phyloP scores from a whole-genome alignment of 2,888 invertebrate species.

The Elegia similella region DNA sequence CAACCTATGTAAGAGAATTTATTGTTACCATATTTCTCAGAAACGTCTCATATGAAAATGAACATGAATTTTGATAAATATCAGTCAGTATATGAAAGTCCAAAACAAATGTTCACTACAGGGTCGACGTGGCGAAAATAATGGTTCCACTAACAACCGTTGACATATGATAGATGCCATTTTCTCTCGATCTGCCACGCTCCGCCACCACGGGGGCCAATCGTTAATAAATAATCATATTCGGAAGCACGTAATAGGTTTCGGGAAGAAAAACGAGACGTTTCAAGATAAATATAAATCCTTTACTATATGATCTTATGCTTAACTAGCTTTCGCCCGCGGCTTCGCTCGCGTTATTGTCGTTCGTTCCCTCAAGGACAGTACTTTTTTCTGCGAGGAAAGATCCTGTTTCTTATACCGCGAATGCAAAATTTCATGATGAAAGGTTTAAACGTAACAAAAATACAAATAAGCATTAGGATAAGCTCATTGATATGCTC shows the following conservation, averaged over 20 bases:
- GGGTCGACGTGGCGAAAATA: not conserved
- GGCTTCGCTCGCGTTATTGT: too few relatives aligned
- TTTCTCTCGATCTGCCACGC: not conserved
- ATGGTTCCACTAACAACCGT: constrained; percentile 1
- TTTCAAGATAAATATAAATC: not conserved
- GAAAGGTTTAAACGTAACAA: too few relatives aligned
- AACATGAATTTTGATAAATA: not conserved
- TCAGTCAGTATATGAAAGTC: not conserved
- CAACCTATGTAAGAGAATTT: too few relatives aligned
- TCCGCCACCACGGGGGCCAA: constrained; percentile 2
- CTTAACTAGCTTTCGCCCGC: not conserved
- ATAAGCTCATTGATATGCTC: too few relatives aligned
- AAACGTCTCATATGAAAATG: not conserved
- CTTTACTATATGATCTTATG: not conserved
- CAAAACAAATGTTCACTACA: not conserved
- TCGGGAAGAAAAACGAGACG: not conserved
- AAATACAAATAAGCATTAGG: too few relatives aligned
- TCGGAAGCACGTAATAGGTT: not conserved
- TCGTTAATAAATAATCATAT: not conserved
- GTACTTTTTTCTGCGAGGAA: too few relatives aligned
- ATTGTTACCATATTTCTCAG: not conserved
- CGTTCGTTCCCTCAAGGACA: not conserved
- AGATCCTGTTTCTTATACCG: too few relatives aligned
- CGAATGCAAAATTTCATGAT: too few relatives aligned
- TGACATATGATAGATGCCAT: constrained; percentile 6